Conservation (phyloP, 2,113 vertebrate species). For the Mobula hypostoma region DNA sequence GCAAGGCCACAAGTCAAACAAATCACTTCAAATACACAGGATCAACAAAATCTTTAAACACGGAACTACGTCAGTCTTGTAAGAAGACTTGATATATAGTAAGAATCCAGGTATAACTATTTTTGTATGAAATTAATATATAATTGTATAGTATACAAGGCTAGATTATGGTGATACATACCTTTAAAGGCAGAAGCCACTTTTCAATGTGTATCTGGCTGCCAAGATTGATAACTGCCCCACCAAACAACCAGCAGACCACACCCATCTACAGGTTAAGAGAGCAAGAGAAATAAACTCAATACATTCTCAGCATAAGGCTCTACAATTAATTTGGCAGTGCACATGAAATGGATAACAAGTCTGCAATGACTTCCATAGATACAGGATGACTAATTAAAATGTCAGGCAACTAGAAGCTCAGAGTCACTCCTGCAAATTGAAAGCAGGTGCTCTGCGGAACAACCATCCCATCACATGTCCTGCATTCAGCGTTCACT, state of each 20-base stretch:
- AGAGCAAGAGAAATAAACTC: neutral
- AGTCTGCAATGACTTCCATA: neutral
- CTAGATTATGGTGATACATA: constrained; percentile 39
- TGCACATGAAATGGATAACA: neutral
- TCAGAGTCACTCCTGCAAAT: too few relatives aligned
- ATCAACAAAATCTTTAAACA: neutral
- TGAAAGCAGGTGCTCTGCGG: too few relatives aligned
- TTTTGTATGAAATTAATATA: neutral
- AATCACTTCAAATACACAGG: neutral
- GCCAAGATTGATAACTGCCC: constrained; percentile 51
- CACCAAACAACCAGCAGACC: constrained; percentile 53
- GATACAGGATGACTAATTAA: neutral
- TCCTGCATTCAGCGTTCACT: too few relatives aligned
- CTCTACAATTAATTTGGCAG: neutral
- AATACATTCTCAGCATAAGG: neutral
- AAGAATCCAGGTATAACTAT: too few relatives aligned
- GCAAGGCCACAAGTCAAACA: neutral
- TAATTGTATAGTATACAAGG: too few relatives aligned
- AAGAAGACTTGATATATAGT: neutral
- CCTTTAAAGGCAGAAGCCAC: constrained; percentile 53
- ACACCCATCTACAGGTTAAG: constrained; percentile 52
- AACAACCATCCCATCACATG: too few relatives aligned
- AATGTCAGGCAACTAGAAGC: too few relatives aligned
- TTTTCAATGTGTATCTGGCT: constrained; percentile 49
- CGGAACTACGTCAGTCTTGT: neutral